Base-by-base conservation (phyloP, 1,140 invertebrate genomes). In the Sycophila sp. region DNA sequence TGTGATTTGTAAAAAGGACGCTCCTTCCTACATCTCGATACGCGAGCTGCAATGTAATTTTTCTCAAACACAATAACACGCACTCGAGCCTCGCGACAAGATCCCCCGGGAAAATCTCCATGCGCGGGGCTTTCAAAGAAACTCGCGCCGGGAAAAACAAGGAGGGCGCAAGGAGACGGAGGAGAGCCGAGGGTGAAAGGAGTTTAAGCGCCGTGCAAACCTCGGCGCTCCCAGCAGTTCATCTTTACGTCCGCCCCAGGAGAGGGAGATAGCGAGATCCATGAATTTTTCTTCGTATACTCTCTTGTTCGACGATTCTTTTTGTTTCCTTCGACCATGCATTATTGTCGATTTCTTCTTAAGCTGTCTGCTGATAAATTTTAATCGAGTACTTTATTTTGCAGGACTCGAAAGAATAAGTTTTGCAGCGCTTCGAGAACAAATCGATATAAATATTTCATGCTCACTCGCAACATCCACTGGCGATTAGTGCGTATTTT, bases 1-100 rank as follows among this genome's bases (percentile, higher is more conserved):
- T 49, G 28, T 63, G 63, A 73, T 72, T 69, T 70, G 68, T 73
- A 75, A 75, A 75, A 71, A 74, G 64, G n/a, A n/a, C n/a, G 47
- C 34, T 13, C 53, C 65, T 36, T 45, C 40, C 59, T 63, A 65
- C 45, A 65, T 40, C 15, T 47, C 70, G 42, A n/a, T n/a, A n/a
- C 28, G 40, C 53, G 66, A 66, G 67, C 63, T 73, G 74, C 73
- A 74, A 24, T 34, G 49, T 28, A 51, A 65, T 53, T 65, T 51
- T 65, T 49, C 4, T 24, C 13, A 24, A 19, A 42, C 34, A 34
- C 34, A 55, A 65, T 65, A 51, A 60, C 68, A 59, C 17, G 51
- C 51, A 17, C 34, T 63, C 47, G 59, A 56, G 22, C 1, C 47
- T 6, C 66, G 59, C 59, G 63, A 74, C 67, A 65, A 71, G 72